phyloP scores from a whole-genome alignment of 2,888 invertebrate genomes.

The Morpho helenor region DNA sequence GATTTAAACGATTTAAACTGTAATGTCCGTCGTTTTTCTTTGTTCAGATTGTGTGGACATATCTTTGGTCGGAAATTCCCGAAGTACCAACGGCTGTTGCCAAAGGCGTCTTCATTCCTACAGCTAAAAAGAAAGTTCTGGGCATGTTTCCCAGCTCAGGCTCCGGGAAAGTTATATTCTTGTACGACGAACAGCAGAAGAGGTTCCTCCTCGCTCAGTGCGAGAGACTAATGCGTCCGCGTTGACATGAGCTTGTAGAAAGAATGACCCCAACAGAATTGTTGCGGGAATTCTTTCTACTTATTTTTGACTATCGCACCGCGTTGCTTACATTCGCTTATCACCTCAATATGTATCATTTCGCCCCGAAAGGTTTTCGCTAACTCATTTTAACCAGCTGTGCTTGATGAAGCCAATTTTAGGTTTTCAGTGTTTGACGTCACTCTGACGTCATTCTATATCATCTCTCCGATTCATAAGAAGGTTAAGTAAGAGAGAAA shows the following conservation, averaged over 20 bases:
- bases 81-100: conserved; percentile 82
- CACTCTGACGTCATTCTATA: neutral
- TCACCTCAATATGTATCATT: conserved; percentile 65
- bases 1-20: neutral
- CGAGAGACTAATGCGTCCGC: conserved; percentile 53
- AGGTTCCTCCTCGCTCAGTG: conserved; percentile 64
- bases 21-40: neutral
- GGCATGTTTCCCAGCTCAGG: conserved; percentile 82
- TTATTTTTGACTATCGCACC: conserved; percentile 62
- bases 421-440: neutral
- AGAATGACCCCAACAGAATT: conserved; percentile 45
- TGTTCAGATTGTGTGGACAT: conserved; percentile 85
- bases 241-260: conserved; percentile 73
- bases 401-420: neutral
- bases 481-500: too few relatives aligned
- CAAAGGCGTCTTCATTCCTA: conserved; percentile 84
- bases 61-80: conserved; percentile 87
- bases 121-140: conserved; percentile 79
- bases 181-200: conserved; percentile 69
- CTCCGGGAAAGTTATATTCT: conserved; percentile 79
- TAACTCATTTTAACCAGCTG: conserved; percentile 29
- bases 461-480: too few relatives aligned
- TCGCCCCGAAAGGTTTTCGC: conserved; percentile 54
- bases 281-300: conserved; percentile 68
- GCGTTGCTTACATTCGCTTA: conserved; percentile 58